Base-by-base conservation (phyloP, 2,888 invertebrate genomes). In the Ormyrus pomaceus region DNA sequence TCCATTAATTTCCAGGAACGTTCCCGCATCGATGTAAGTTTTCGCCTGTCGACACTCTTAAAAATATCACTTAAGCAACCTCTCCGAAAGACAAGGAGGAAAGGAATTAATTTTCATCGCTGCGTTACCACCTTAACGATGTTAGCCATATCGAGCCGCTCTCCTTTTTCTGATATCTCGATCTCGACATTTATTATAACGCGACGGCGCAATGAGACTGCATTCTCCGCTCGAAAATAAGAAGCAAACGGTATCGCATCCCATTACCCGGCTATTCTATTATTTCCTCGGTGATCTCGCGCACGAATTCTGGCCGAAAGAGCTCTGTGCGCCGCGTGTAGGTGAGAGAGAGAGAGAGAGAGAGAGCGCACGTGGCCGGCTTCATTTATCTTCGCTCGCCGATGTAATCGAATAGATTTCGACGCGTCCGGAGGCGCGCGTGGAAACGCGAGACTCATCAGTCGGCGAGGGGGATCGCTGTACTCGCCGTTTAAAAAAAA, bases 391-490 rank as follows among this genome's bases (percentile, higher is more conserved):
- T 77, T 56, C 50, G n/a, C 55, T 76, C 68, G 19, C 9, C 58
- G 74, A 78, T 74, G 34, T 71, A 78, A 78, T 78, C 77, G 71
- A 81, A 74, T 66, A 75, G 78, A 81, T 71, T 81, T 81, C 74
- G 70, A 77, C 72, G 77, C 80, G 70, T 66, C 46, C 55, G 55
- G 10, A 59, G 11, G 55, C 19, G 65, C 13, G 10, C n/a, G 53
- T 53, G 62, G 46, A 51, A 58, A 75, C 64, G 69, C 51, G 53
- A 69, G 53, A 70, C 69, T 79, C 75, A 71, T 79, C 79, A 79
- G 71, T 79, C 79, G 79, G 51, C 45, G 19, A 13, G 48, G 53
- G 62, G 55, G 68, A 73, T 79, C 79, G 68, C n/a, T 55, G 68
- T 48, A 64, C 73, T 34, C 58, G 61, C 19, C 19, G 19, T 19